Percentiles rank a stretch among this genome's conserved stretches.
phyloP scores from a whole-genome alignment of 2,888 invertebrate genomes.

The Zele albiditarsus region DNA sequence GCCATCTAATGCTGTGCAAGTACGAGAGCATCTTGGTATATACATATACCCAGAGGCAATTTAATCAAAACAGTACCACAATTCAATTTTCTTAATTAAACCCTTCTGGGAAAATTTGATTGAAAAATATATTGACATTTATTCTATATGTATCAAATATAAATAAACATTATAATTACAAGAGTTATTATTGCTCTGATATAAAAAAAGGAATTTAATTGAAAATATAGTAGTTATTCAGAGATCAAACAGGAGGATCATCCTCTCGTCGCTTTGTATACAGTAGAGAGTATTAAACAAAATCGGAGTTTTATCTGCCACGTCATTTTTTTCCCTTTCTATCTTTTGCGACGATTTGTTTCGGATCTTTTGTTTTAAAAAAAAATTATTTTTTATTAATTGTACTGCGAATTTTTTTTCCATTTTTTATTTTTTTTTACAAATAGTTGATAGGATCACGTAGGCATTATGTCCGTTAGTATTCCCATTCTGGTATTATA shows the following conservation, averaged over 20 bases:
- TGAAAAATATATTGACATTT: not conserved
- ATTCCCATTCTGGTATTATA: constrained; percentile 30
- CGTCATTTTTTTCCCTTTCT: not conserved
- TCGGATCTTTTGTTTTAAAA: not conserved
- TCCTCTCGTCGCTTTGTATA: not conserved
- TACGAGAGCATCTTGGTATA: not conserved
- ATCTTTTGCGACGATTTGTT: not conserved
- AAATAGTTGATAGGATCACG: constrained; percentile 28
- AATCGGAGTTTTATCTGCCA: not conserved
- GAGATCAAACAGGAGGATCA: not conserved
- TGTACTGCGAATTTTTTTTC: not conserved
- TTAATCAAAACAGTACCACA: not conserved
- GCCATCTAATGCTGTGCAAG: not conserved
- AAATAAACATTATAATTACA: not conserved
- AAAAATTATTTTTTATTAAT: not conserved
- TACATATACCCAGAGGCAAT: not conserved
- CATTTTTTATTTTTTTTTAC: not conserved
- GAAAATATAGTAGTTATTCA: not conserved
- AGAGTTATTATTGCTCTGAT: no score
- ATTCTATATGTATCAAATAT: not conserved
- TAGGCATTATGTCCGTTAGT: constrained; percentile 31
- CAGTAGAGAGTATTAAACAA: not conserved
- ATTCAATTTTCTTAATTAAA: constrained; percentile 6
- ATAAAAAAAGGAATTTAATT: not conserved
- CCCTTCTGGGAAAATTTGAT: not conserved